Evolutionary conservation across 2,113 vertebrate genomes (phyloP).

Genomic region (Catharus minimus): DNA sequence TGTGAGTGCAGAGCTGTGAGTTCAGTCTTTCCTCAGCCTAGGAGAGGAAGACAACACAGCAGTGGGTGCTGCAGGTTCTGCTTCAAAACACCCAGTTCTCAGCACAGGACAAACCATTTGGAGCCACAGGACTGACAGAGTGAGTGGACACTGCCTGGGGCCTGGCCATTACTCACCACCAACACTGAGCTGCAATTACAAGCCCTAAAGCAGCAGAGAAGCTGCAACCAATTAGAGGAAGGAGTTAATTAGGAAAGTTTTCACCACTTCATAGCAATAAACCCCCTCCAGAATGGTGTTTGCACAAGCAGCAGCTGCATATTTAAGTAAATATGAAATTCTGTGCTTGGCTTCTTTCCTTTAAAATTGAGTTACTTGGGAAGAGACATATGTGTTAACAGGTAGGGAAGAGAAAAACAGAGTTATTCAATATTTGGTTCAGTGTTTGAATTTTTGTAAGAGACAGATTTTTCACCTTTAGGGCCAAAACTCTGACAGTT

Average conservation of each 20-base stretch:
- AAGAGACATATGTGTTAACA: not conserved
- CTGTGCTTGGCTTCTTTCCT: not conserved
- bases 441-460: not conserved
- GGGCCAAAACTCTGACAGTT: not conserved
- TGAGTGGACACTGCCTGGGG: not conserved
- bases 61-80: not conserved
- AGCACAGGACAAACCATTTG: not conserved
- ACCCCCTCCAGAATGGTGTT: fast-evolving
- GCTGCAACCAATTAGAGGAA: not conserved
- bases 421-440: not conserved
- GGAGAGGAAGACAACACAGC: not conserved
- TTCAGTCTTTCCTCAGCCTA: not conserved
- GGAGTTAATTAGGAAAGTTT: not conserved
- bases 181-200: not conserved
- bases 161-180: not conserved
- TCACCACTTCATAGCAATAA: not conserved
- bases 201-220: not conserved
- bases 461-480: not conserved
- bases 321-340: not conserved
- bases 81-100: not conserved
- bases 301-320: not conserved
- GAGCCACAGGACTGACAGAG: not conserved
- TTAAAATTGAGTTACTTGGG: not conserved
- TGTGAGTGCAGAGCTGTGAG: not conserved
- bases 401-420: not conserved